These are phyloP conservation scores for Pluvialis apricaria DNA, from an alignment of 2,113 vertebrate genomes.

Conservation along the genomic window DNA sequence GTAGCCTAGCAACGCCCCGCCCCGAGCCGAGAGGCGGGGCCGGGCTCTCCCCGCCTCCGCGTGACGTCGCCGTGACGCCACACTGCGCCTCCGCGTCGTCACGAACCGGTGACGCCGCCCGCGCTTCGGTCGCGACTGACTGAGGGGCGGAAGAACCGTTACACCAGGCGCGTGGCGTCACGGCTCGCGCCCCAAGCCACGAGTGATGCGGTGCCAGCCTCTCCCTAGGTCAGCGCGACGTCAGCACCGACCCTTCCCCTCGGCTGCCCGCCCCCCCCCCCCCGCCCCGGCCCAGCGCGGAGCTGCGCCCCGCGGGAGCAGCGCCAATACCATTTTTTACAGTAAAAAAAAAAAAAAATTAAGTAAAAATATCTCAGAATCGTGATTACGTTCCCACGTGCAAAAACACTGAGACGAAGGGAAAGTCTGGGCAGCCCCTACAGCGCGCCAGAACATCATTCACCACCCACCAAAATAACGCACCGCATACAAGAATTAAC, in stretches of 20 bases:
- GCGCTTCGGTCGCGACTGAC: accelerated
- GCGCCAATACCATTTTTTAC: accelerated
- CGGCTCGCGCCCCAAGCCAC: no score
- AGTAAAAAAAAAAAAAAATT: no score
- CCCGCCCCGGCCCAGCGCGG: no score
- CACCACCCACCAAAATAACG: accelerated
- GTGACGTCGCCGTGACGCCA: background rate
- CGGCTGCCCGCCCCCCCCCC: accelerated
- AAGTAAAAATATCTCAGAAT: no score
- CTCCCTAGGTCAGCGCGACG: background rate
- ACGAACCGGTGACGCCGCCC: background rate
- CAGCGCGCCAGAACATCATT: background rate
- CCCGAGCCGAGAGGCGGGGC: no score
- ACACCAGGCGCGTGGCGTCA: no score
- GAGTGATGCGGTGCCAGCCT: background rate
- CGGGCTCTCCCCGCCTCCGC: background rate
- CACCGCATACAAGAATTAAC: accelerated
- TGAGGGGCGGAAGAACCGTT: accelerated
- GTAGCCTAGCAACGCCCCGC: constrained; percentile 56
- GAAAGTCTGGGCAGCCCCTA: background rate
- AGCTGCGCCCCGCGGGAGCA: accelerated
- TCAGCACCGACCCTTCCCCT: no score
- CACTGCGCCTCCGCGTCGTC: background rate
- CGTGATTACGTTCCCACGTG: accelerated
- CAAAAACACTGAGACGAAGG: accelerated